Base-by-base conservation (phyloP, 2,888 invertebrate species). In the Endomychus coccineus region DNA sequence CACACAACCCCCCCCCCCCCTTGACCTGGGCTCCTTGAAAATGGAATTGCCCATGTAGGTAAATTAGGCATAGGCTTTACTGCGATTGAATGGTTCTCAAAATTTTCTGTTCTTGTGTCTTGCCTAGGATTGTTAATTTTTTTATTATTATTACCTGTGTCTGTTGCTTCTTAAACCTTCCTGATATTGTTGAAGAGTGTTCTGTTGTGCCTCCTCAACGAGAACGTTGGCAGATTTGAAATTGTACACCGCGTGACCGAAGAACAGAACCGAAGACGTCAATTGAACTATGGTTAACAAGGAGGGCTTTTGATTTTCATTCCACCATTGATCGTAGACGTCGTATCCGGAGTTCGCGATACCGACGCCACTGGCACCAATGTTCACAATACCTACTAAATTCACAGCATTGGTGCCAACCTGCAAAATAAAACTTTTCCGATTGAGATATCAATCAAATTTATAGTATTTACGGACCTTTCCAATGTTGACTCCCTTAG, bases 171-270 rank as follows among this genome's bases (percentile, higher is more conserved):
- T 57, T 1, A 76, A 61, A 2, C 69, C 69, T 4, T 66, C 53
- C 2, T 73, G 62, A 45, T 71, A 72, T 13, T 72, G 69, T 38
- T 71, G 67, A 50, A 76, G 66, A 12, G 69, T 58, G 27, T 62
- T 67, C 1, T 70, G 66, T 47, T 76, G 75, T 0, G 71, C 67
- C 34, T 76, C 75, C 35, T 74, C 71, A 11, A 62, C 34, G n/a
- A 58, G 47, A 1, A 45, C 44, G 6, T 44, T 39, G 4, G 47
- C 51, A 1, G 44, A 36, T 34, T 50, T 67, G 62, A 59, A 59
- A 35, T 46, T 58, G 35, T 57, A 54, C 1, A 60, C 54, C 1
- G 59, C 56, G 36, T 61, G 53, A 15, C 58, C 58, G 24, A 61
- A 61, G 46, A 61, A 61, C 11, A 61, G 39, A 31, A 60, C 43